Conservation (phyloP, 1,140 invertebrate genomes). For the Drosophila seguyi region DNA sequence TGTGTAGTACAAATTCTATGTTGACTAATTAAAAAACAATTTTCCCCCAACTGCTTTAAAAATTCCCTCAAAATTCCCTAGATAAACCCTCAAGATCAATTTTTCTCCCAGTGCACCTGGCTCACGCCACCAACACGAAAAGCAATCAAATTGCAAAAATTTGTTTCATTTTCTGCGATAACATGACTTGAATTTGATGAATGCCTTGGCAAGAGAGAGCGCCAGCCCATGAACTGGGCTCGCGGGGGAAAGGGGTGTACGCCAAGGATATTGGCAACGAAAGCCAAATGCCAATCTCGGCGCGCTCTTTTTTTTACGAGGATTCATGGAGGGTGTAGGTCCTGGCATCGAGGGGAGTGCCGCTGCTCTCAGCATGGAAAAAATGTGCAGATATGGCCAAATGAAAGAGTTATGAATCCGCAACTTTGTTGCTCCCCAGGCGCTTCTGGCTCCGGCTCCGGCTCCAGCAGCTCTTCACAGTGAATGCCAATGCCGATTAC, state of each 20-base stretch:
- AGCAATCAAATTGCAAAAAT: constrained; percentile 84
- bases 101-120: background rate
- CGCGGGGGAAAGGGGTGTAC: constrained; percentile 34
- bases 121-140: constrained; percentile 77
- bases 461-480: constrained; percentile 19
- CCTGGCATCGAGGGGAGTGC: background rate
- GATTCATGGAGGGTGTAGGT: background rate
- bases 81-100: background rate
- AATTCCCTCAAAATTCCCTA: too few relatives aligned
- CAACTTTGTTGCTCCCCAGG: constrained; percentile 71
- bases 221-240: constrained; percentile 31
- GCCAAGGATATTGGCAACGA: constrained; percentile 78
- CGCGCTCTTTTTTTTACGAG: constrained; percentile 77
- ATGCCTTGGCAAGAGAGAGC: constrained; percentile 70
- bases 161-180: constrained; percentile 84
- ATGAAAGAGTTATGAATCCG: constrained; percentile 84
- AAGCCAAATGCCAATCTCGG: constrained; percentile 80
- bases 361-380: constrained; percentile 35
- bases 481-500: constrained; percentile 77
- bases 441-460: constrained; percentile 59
- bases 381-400: constrained; percentile 80
- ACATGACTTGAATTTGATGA: constrained; percentile 84
- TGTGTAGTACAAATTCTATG: background rate
- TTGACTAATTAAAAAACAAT: background rate
- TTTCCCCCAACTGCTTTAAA: background rate